phyloP scores from a whole-genome alignment of 2,888 invertebrate genomes.

The Brenthis daphne region DNA sequence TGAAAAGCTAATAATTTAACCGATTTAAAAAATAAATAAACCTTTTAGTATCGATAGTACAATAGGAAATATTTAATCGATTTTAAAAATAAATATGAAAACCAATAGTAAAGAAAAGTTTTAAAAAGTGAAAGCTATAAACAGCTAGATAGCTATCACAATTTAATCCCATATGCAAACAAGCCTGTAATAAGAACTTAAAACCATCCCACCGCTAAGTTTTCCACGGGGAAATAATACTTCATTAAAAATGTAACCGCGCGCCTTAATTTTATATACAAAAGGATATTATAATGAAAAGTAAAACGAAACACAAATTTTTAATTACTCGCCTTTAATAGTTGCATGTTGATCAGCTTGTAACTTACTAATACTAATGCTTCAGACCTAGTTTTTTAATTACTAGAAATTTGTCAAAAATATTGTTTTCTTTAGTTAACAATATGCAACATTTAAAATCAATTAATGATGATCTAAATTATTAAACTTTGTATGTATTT shows the following conservation, averaged over 20 bases:
- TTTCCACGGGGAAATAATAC: constrained; percentile 40
- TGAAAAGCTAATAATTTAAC: too few species aligned
- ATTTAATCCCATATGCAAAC: constrained; percentile 7
- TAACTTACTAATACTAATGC: constrained; percentile 11
- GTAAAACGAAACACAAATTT: constrained; percentile 41
- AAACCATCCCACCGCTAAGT: constrained; percentile 30
- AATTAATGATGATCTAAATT: too few species aligned
- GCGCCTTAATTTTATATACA: constrained; percentile 45
- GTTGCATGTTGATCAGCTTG: constrained; percentile 31
- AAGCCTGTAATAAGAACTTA: constrained; percentile 25
- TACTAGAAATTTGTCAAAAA: not conserved
- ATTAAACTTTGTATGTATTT: too few species aligned
- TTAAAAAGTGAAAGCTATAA: not conserved
- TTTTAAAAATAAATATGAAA: too few species aligned
- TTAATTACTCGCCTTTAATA: constrained; percentile 43
- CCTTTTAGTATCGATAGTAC: too few species aligned
- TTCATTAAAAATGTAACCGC: constrained; percentile 48
- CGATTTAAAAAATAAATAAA: too few species aligned
- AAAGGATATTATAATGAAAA: constrained; percentile 46
- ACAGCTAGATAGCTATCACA: not conserved
- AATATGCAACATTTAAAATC: too few species aligned
- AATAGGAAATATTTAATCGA: too few species aligned
- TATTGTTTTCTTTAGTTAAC: too few species aligned
- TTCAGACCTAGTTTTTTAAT: constrained; percentile 12
- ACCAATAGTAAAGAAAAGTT: not conserved